phyloP scores from a whole-genome alignment of 92 coral and sea anemone species.

The Scolanthus callimorphus region DNA sequence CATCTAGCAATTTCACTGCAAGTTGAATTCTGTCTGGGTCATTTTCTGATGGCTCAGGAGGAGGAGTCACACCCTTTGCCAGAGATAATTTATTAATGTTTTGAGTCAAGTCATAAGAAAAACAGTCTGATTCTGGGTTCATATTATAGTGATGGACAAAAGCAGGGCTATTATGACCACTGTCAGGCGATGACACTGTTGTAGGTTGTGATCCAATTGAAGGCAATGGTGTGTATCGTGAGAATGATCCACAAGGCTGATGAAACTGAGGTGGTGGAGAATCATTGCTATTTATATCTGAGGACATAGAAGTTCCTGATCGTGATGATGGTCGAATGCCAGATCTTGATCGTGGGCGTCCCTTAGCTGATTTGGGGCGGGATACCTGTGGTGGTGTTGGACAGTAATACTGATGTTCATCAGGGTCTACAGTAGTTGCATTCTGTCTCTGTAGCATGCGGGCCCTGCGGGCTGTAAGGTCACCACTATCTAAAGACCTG shows the following conservation, averaged over 20 bases:
- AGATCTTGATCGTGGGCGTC: constrained; percentile 34
- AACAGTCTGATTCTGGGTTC: too few species aligned
- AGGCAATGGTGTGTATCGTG: constrained; percentile 72
- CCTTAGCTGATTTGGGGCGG: constrained; percentile 73
- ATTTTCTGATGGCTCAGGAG: constrained; percentile 59
- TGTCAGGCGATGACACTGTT: neutral
- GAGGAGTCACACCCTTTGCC: constrained; percentile 8
- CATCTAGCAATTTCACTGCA: constrained; percentile 80
- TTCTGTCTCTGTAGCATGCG: constrained; percentile 29
- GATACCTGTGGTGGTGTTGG: constrained; percentile 62
- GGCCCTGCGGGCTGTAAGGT: constrained; percentile 16
- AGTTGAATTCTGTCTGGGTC: constrained; percentile 65
- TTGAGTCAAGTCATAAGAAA: too few species aligned
- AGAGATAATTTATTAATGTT: constrained; percentile 3
- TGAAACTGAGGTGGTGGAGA: constrained; percentile 19
- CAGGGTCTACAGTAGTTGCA: constrained; percentile 31
- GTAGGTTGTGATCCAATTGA: constrained; percentile 44
- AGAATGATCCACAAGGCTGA: constrained; percentile 61
- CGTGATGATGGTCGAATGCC: constrained; percentile 29
- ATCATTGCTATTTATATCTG: constrained; percentile 8
- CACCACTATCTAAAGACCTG: constrained; percentile 25
- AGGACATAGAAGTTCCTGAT: neutral
- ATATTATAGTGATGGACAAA: neutral
- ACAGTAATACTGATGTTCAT: neutral
- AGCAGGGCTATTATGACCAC: neutral